phyloP scores from a whole-genome alignment of 92 coral and sea anemone genomes.

The Epizoanthus illoricatus region DNA sequence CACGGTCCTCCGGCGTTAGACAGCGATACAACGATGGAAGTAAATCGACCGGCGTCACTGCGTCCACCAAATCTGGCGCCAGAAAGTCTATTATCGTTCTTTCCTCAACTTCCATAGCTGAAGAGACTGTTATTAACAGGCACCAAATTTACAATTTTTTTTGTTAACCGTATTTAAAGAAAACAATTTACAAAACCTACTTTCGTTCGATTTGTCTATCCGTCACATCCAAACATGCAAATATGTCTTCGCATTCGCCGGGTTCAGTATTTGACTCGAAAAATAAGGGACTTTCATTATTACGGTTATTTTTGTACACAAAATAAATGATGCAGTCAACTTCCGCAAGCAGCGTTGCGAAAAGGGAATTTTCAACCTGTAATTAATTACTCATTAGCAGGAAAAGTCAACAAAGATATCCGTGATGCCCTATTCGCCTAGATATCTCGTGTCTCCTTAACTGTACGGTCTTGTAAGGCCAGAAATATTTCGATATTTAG shows the following conservation, averaged over 20 bases:
- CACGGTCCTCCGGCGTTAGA: slow-evolving; percentile 18
- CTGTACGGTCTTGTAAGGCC: too few relatives aligned
- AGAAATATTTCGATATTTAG: too few relatives aligned
- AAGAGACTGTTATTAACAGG: neutral
- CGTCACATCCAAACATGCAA: neutral
- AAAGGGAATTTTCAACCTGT: slow-evolving; percentile 4
- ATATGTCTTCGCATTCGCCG: neutral
- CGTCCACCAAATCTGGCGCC: slow-evolving; percentile 10
- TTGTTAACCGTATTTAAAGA: neutral
- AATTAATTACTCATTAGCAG: slow-evolving; percentile 6
- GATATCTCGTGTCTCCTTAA: too few relatives aligned
- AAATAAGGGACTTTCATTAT: neutral
- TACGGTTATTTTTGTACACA: slow-evolving; percentile 2
- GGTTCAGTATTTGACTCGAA: neutral
- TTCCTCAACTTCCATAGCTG: slow-evolving; percentile 17
- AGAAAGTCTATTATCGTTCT: neutral
- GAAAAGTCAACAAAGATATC: too few relatives aligned
- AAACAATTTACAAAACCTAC: neutral
- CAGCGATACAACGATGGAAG: slow-evolving; percentile 20
- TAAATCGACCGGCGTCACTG: slow-evolving; percentile 16
- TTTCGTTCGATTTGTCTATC: neutral
- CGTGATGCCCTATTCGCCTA: too few relatives aligned
- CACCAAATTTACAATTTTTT: neutral
- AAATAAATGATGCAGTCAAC: neutral
- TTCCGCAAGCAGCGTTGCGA: slow-evolving; percentile 1